These are phyloP conservation scores for Scatophagus argus DNA, from an alignment of 2,113 vertebrate genomes.

Conservation along the genomic window DNA sequence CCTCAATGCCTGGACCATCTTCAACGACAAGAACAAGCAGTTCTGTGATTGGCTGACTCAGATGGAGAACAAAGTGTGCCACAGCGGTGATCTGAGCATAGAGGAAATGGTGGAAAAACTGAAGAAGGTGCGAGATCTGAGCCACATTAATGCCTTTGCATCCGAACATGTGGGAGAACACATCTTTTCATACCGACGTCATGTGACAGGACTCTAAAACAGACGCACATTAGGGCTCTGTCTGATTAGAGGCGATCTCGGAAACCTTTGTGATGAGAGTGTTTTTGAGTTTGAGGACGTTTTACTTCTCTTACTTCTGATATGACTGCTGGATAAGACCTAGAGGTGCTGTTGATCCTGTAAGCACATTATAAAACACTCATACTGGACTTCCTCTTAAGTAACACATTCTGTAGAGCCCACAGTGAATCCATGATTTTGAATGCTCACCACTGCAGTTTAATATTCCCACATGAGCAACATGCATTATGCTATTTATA, in stretches of 20 bases:
- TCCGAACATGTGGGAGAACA: neutral
- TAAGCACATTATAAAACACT: neutral
- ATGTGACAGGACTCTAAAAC: neutral
- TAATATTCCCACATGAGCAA: constrained; percentile 47
- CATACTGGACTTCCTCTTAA: neutral
- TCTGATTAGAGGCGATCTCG: no score
- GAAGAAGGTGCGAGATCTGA: constrained; percentile 88
- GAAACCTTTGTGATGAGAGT: no score
- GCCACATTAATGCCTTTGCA: neutral
- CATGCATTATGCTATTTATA: constrained; percentile 29
- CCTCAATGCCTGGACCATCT: constrained; percentile 93
- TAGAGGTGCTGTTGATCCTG: neutral
- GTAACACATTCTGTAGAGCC: neutral
- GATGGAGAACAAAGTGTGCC: constrained; percentile 93
- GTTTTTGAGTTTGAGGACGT: no score
- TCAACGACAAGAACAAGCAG: constrained; percentile 94
- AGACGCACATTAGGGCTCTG: neutral
- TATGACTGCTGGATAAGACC: neutral
- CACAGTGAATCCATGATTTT: neutral
- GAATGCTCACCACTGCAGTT: neutral
- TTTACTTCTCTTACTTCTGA: no score
- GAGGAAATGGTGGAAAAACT: constrained; percentile 97
- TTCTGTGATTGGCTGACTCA: constrained; percentile 94
- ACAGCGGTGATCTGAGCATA: constrained; percentile 89
- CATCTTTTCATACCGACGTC: no score